phyloP scores from a whole-genome alignment of 2,888 invertebrate species.

The Pelosia muscerda region DNA sequence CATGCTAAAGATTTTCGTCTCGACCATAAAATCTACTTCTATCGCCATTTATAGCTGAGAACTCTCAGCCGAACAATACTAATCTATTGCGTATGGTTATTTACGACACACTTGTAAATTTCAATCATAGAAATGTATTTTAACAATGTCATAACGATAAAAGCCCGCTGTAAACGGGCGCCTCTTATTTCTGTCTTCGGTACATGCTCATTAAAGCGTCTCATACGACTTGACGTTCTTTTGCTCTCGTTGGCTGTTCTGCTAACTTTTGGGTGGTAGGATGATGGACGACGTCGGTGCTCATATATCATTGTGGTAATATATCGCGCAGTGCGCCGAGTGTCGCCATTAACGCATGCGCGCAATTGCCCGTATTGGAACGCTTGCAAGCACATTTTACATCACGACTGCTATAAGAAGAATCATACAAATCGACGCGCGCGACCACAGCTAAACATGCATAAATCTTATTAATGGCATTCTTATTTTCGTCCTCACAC shows the following conservation, averaged over 20 bases:
- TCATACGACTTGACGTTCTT: conserved; percentile 72
- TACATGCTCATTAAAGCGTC: conserved; percentile 83
- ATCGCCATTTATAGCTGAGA: conserved; percentile 36
- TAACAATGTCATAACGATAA: conserved; percentile 84
- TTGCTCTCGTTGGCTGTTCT: conserved; percentile 78
- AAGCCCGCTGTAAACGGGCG: conserved; percentile 76
- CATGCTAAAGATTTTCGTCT: conserved; percentile 29
- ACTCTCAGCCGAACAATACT: conserved; percentile 42
- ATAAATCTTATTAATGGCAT: conserved; percentile 84
- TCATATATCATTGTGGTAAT: conserved; percentile 85
- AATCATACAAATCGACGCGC: conserved; percentile 82
- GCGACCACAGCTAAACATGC: conserved; percentile 77
- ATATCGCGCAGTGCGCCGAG: conserved; percentile 83
- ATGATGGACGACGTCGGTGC: conserved; percentile 83
- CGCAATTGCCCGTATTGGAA: conserved; percentile 75
- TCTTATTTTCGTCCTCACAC: conserved; percentile 79
- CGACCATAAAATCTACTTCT: conserved; percentile 26
- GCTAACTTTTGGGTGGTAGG: conserved; percentile 86
- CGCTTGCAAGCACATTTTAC: conserved; percentile 56
- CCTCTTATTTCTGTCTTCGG: conserved; percentile 85
- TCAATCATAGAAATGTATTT: conserved; percentile 69
- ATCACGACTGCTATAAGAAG: conserved; percentile 74
- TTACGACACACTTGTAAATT: conserved; percentile 66
- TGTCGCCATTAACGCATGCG: conserved; percentile 86
- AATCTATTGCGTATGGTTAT: conserved; percentile 48